These are phyloP conservation scores for Andricus curvator DNA, from an alignment of 2,888 invertebrate genomes.

Conservation along the genomic window DNA sequence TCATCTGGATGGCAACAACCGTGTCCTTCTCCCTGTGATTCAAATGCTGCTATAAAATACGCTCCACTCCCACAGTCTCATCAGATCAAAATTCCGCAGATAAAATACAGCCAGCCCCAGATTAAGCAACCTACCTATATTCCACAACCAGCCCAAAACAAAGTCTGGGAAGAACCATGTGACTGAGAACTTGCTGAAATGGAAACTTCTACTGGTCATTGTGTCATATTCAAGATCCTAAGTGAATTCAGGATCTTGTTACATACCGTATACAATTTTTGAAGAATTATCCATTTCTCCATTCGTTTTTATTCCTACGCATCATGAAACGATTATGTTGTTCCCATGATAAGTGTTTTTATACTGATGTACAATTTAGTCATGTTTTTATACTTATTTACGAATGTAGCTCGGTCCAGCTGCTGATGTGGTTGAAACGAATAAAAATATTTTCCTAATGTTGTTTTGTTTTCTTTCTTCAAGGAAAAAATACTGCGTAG, in stretches of 20 bases:
- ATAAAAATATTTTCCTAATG: constrained; percentile 16
- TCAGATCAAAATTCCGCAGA: constrained; percentile 54
- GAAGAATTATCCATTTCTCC: not conserved
- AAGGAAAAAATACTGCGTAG: not conserved
- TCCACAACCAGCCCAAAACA: constrained; percentile 51
- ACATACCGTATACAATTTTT: constrained; percentile 7
- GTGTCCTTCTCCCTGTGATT: constrained; percentile 52
- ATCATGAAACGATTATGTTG: not conserved
- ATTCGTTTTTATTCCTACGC: not conserved
- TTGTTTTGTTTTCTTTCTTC: not conserved
- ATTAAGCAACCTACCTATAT: constrained; percentile 43
- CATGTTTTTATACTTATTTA: constrained; percentile 32
- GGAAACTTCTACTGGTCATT: not conserved
- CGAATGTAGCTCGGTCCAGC: not conserved
- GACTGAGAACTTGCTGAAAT: constrained; percentile 23
- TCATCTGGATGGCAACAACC: constrained; percentile 54
- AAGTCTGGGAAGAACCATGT: constrained; percentile 29
- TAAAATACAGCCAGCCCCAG: constrained; percentile 18
- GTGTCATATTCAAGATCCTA: not conserved
- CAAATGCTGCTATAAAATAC: constrained; percentile 47
- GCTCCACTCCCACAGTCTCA: constrained; percentile 52
- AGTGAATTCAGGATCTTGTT: not conserved
- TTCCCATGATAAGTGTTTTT: not conserved
- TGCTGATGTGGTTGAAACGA: not conserved
- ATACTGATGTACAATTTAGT: constrained; percentile 24